Percentiles rank a stretch among this genome's conserved stretches.
These are phyloP conservation scores for Sycophila texana DNA, from an alignment of 2,888 invertebrate species.

Conservation along the genomic window DNA sequence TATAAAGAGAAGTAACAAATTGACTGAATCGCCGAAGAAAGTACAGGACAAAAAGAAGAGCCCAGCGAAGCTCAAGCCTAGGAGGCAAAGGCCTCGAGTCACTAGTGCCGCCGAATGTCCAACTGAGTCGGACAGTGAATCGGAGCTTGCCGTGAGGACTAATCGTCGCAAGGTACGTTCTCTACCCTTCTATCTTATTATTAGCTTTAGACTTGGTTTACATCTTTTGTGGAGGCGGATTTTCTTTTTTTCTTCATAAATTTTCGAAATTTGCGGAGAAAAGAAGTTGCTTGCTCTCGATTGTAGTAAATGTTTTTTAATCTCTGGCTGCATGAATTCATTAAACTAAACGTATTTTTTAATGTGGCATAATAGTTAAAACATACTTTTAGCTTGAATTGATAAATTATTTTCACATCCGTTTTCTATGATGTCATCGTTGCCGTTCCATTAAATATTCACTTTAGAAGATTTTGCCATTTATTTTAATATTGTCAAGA, in stretches of 20 bases:
- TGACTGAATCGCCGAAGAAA: constrained; percentile 68
- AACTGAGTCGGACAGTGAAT: constrained; percentile 72
- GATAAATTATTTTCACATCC: constrained; percentile 23
- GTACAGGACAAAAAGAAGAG: constrained; percentile 70
- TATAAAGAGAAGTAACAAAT: constrained; percentile 66
- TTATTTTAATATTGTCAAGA: constrained; percentile 26
- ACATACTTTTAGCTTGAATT: constrained; percentile 33
- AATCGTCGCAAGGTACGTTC: constrained; percentile 64
- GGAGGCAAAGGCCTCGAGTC: constrained; percentile 66
- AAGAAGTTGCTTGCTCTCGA: constrained; percentile 6
- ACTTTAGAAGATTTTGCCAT: constrained; percentile 8
- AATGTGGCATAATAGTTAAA: neutral
- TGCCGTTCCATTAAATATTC: neutral
- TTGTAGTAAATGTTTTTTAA: constrained; percentile 12
- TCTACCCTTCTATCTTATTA: neutral
- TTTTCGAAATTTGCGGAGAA: neutral
- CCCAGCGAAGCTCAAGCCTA: constrained; percentile 73
- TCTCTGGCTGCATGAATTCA: constrained; percentile 29
- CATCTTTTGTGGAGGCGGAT: neutral
- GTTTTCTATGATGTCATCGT: neutral
- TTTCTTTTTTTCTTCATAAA: neutral
- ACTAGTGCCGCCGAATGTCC: constrained; percentile 64
- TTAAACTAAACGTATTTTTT: constrained; percentile 29
- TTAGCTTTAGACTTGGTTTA: neutral
- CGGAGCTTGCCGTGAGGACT: constrained; percentile 66